phyloP scores from a whole-genome alignment of 2,797 vertebrate genomes.

The Perodicticus potto region DNA sequence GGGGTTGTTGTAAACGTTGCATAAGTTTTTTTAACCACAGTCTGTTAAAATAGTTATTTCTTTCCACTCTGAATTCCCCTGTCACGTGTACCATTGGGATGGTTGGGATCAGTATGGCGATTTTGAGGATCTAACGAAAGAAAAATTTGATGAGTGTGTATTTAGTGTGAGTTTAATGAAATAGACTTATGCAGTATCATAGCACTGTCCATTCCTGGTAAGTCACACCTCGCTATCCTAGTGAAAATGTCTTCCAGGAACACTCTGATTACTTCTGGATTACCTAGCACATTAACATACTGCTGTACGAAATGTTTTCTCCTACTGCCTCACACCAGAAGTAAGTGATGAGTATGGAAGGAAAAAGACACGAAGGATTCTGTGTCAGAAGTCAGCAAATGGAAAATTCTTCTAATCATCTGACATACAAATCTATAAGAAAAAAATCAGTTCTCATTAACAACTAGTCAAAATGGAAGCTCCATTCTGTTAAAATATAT shows the following conservation, averaged over 20 bases:
- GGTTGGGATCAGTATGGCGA: background rate
- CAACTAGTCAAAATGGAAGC: background rate
- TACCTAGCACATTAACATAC: background rate
- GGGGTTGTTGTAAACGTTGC: background rate
- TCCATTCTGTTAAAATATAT: background rate
- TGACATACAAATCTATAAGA: conserved; percentile 6
- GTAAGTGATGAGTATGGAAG: background rate
- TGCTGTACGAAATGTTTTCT: background rate
- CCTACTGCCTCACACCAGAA: background rate
- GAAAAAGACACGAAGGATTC: background rate
- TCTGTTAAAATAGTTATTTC: background rate
- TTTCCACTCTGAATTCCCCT: background rate
- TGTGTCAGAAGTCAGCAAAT: background rate
- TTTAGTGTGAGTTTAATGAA: background rate
- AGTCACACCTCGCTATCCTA: background rate
- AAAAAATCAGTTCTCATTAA: conserved; percentile 13
- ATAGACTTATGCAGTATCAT: background rate
- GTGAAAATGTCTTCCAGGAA: background rate
- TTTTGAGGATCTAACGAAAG: background rate
- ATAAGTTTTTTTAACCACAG: background rate
- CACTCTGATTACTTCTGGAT: background rate
- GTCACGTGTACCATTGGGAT: background rate
- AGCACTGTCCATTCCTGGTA: background rate
- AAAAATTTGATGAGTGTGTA: background rate
- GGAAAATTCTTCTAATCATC: conserved; percentile 1